Evolutionary conservation across 2,797 vertebrate genomes (phyloP), one percentile per base, ranked within the genome.

Genomic region (Sorex maritimensis): DNA sequence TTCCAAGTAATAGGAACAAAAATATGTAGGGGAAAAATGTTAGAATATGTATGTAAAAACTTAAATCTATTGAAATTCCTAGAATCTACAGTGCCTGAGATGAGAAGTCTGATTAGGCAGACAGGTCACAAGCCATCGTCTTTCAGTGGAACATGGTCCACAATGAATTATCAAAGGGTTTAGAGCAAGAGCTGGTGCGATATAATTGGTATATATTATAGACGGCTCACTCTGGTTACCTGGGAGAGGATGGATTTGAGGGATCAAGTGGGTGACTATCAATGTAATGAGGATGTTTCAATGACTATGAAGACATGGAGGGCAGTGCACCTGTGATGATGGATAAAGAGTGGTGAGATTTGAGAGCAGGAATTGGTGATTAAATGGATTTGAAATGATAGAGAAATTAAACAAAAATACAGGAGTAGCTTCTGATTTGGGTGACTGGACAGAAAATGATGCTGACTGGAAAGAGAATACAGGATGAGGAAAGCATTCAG

Each of bases 361-460:
- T 74, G 38, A 46, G 49, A 21, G 38, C 21, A 90, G 19, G 55
- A 79, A 52, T 82, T 82, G 26, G 38, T 86, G 19, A 86, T 12
- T 77, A 26, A 55, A 4, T 65, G 80, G 38, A 84, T 63, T 63
- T 74, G 71, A 67, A 61, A 52, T 72, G 26, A 82, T 1, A 1
- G 13, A 55, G 7, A 14, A n/a, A 67, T 79, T 52, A 67, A 80
- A 41, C 2, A 46, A 65, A 86, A 81, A 30, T 68, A 74, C 5
- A 11, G 46, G 28, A 30, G 80, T 74, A 24, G 38, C 87, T 93
- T 88, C 58, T 78, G 30, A 41, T 81, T 82, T 52, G 28, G n/a
- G 72, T 90, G 79, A 81, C 23, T 68, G 9, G 17, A 30, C 41
- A 46, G 73, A 67, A 23, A 44, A 9, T 65, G 69, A 63, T 17